Base-by-base conservation (phyloP, 2,797 vertebrate genomes). In the Gymnopithys bicolor region DNA sequence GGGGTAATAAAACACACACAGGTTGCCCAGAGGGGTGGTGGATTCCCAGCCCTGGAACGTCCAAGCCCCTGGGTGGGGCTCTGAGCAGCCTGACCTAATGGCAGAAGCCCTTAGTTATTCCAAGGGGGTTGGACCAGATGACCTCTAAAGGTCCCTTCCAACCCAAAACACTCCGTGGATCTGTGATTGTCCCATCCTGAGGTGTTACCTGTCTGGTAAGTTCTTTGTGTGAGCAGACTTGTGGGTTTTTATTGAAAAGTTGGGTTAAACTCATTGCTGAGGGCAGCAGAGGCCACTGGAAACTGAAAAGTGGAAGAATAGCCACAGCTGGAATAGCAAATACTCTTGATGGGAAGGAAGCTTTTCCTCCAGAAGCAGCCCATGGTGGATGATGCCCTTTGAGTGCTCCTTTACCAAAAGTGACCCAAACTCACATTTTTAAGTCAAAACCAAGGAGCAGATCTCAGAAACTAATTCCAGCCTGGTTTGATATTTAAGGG, bases 151-250 rank as follows among this genome's bases (percentile, higher is more conserved):
- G 23, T 56, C n/a, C n/a, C 27, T 37, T 76, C 41, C 35, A n/a
- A 24, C 13, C 9, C 32, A 24, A 24, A n/a, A 9, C 13, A 15
- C 56, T 19, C n/a, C 37, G 9, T 49, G 16, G 7, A 35, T 60
- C 22, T 48, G 6, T 49, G 33, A 5, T 3, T 62, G 22, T 33
- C 82, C 62, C 25, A 7, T 68, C 25, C 37, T 59, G 49, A 12
- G 11, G 17, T 3, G 0, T 32, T 70, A 16, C 14, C 27, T 39
- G 32, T 32, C n/a, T 2, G 4, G 2, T 27, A 15, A 49, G 10
- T 66, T 2, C 1, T 58, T 33, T 60, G 19, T 0, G 0, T 37
- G 43, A 62, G n/a, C 22, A 82, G 27, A 11, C 10, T 73, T 21
- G 16, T 39, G 19, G 0, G 45, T 59, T 56, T 35, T 39, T 14